A percentile compares a stretch with the other conserved stretches of the same genome.
Evolutionary conservation across 1,140 invertebrate species (phyloP).

Genomic region (Pissodes strobi): DNA sequence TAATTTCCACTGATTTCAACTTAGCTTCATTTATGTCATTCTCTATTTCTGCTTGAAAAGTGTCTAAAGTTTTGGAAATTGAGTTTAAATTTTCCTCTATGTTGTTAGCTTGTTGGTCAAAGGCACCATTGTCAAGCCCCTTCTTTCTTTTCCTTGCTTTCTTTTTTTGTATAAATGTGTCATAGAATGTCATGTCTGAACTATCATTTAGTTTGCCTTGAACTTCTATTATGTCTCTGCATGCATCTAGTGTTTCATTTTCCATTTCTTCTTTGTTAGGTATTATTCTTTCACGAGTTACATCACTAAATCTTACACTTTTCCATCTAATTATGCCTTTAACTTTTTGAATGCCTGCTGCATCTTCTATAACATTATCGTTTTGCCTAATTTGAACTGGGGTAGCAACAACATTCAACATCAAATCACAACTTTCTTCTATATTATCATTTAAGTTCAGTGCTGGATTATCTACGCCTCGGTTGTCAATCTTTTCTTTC

Average conservation of each 20-base stretch:
- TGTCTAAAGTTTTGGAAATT: slow-evolving; percentile 43
- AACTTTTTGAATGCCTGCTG: slow-evolving; percentile 10
- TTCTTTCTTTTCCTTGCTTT: slow-evolving; percentile 24
- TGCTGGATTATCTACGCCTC: slow-evolving; percentile 39
- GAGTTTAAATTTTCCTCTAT: slow-evolving; percentile 43
- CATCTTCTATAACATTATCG: not conserved
- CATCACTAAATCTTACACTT: slow-evolving; percentile 47
- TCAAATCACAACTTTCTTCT: slow-evolving; percentile 39
- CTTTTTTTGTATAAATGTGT: slow-evolving; percentile 19
- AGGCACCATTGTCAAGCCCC: slow-evolving; percentile 40
- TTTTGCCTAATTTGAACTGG: slow-evolving; percentile 23
- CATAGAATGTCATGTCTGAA: slow-evolving; percentile 17
- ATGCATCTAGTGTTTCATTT: slow-evolving; percentile 23
- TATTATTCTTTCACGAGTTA: slow-evolving; percentile 44
- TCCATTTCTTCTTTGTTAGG: slow-evolving; percentile 39
- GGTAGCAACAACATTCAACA: slow-evolving; percentile 42
- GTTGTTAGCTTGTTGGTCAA: slow-evolving; percentile 37
- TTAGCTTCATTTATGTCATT: slow-evolving; percentile 52
- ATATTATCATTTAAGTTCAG: slow-evolving; percentile 29
- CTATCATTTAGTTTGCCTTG: slow-evolving; percentile 34
- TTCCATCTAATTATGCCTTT: slow-evolving; percentile 35
- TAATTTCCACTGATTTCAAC: slow-evolving; percentile 27
- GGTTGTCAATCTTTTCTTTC: slow-evolving; percentile 50
- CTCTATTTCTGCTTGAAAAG: slow-evolving; percentile 49
- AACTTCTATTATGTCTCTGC: slow-evolving; percentile 41